Evolutionary conservation across 2,888 invertebrate genomes (phyloP).

Genomic region (Pyrocoelia pectoralis): DNA sequence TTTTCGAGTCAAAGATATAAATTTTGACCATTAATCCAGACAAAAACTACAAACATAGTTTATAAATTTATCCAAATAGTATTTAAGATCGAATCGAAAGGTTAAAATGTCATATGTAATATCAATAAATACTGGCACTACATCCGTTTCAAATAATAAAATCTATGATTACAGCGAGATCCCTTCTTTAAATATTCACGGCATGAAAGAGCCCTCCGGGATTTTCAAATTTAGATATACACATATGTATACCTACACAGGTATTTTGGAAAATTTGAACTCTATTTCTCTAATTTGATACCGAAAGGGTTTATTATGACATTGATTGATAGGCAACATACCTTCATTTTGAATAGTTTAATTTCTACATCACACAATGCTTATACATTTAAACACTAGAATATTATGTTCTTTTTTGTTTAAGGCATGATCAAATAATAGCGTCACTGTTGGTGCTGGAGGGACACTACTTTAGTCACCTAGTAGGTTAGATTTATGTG

Average conservation of each 20-base stretch:
- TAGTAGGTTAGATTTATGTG: no score
- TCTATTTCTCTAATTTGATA: not conserved
- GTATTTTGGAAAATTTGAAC: not conserved
- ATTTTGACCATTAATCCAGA: not conserved
- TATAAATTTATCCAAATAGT: no score
- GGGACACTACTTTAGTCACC: no score
- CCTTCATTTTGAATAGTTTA: not conserved
- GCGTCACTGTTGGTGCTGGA: no score
- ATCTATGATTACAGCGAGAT: conserved; percentile 2
- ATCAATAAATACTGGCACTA: conserved; percentile 2
- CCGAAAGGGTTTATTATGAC: not conserved
- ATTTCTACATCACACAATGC: no score
- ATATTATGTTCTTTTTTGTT: no score
- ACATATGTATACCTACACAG: not conserved
- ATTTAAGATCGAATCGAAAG: no score
- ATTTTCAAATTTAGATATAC: conserved; percentile 1
- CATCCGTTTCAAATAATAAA: conserved; percentile 7
- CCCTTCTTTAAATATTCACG: not conserved
- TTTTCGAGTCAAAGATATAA: conserved; percentile 10
- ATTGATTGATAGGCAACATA: not conserved
- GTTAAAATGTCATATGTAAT: not conserved
- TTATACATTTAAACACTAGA: no score
- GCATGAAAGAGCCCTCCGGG: not conserved
- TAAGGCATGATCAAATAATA: no score
- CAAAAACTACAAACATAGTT: not conserved